Percentiles rank a stretch among this genome's conserved stretches.
Evolutionary conservation across 1,140 invertebrate genomes (phyloP).

Genomic region (Geopemphigus sp.): DNA sequence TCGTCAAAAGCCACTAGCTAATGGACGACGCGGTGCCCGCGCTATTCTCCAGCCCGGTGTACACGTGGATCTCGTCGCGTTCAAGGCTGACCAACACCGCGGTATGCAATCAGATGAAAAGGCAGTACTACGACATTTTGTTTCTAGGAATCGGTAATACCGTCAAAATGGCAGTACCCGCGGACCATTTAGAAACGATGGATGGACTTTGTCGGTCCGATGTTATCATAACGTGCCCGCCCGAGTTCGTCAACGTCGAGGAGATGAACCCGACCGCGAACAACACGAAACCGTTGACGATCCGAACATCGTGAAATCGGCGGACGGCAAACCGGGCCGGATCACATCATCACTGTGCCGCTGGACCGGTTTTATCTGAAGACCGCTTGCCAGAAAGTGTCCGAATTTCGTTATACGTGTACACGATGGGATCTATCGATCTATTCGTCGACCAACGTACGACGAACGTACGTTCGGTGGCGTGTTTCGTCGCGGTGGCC

Average conservation of each 20-base stretch:
- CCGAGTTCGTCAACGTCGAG: slow-evolving; percentile 22
- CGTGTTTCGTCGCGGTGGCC: no score
- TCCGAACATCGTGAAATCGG: slow-evolving; percentile 28
- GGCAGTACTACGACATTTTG: slow-evolving; percentile 90
- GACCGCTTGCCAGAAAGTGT: slow-evolving; percentile 52
- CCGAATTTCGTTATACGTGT: not conserved
- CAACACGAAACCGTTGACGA: slow-evolving; percentile 1
- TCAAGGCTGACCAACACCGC: slow-evolving; percentile 85
- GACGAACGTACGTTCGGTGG: no score
- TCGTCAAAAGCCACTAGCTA: slow-evolving; percentile 91
- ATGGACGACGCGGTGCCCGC: slow-evolving; percentile 92
- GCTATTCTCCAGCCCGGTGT: slow-evolving; percentile 83
- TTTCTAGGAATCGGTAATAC: slow-evolving; percentile 87
- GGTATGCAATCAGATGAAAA: slow-evolving; percentile 92
- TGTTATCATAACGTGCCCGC: no score
- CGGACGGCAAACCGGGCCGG: not conserved
- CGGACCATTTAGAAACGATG: no score
- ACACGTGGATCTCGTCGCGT: slow-evolving; percentile 84
- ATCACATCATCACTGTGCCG: slow-evolving; percentile 24
- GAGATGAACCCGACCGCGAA: slow-evolving; percentile 30
- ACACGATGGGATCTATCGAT: not conserved
- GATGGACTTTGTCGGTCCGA: no score
- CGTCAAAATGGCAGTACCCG: no score
- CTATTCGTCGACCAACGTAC: no score
- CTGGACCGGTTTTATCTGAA: slow-evolving; percentile 51